Percentiles rank a stretch among this genome's conserved stretches.
phyloP scores from a whole-genome alignment of 2,888 invertebrate genomes.

The Selenia dentaria region DNA sequence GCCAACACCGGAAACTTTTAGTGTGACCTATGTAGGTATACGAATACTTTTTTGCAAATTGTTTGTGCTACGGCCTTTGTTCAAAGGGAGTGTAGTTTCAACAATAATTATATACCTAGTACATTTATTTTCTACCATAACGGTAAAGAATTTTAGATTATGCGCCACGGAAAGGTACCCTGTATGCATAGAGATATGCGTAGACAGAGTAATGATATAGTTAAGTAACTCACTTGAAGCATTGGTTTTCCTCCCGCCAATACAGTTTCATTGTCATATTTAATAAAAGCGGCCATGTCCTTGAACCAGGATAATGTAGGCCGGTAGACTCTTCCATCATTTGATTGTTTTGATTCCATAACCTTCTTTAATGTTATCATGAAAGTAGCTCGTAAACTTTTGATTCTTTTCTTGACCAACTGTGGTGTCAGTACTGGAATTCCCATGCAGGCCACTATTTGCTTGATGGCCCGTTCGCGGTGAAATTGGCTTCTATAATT shows the following conservation, averaged over 20 bases:
- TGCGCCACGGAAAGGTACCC: no score
- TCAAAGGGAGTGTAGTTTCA: no score
- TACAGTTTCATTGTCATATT: not conserved
- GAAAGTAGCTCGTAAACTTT: slow-evolving; percentile 1
- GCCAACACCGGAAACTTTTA: no score
- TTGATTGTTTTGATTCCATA: not conserved
- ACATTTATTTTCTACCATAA: no score
- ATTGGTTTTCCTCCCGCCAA: not conserved
- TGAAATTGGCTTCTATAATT: not conserved
- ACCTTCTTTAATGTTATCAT: not conserved
- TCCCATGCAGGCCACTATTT: not conserved
- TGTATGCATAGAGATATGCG: no score
- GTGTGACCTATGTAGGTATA: no score
- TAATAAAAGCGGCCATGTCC: not conserved
- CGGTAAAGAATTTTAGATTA: no score
- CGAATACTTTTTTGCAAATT: no score
- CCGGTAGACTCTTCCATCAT: not conserved
- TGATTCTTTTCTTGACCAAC: not conserved
- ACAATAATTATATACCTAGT: no score
- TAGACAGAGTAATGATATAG: no score
- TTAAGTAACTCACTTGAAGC: not conserved
- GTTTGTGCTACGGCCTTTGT: no score
- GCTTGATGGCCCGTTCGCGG: not conserved
- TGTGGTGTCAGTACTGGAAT: not conserved
- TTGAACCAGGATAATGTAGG: not conserved